Percentiles rank a stretch among this genome's conserved stretches.
phyloP scores from a whole-genome alignment of 2,888 invertebrate species.

The Taenaris catops region DNA sequence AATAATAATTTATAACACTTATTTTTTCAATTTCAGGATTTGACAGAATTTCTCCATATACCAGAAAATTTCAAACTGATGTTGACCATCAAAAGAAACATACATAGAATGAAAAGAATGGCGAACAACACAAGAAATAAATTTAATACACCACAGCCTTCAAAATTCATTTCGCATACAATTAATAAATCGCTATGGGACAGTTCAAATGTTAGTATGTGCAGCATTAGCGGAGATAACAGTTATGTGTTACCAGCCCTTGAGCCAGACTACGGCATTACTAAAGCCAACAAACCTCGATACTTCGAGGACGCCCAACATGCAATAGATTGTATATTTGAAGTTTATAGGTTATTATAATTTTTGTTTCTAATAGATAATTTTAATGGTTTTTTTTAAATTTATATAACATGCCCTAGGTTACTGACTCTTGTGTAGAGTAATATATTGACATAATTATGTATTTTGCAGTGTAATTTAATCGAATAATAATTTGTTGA shows the following conservation, averaged over 20 bases:
- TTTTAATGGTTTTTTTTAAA: no score
- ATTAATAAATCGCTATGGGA: conserved; percentile 38
- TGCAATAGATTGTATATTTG: conserved; percentile 61
- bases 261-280: conserved; percentile 66
- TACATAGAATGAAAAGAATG: conserved; percentile 56
- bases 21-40: no score
- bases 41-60: conserved; percentile 47
- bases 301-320: conserved; percentile 65
- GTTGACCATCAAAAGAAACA: conserved; percentile 49
- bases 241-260: conserved; percentile 41
- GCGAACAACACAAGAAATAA: conserved; percentile 42
- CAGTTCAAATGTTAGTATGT: conserved; percentile 30
- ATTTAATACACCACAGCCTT: conserved; percentile 39
- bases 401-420: no score
- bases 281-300: conserved; percentile 48
- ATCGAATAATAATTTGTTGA: no score
- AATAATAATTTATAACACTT: no score
- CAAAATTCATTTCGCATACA: conserved; percentile 38
- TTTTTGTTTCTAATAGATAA: neutral
- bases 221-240: conserved; percentile 21
- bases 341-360: conserved; percentile 50
- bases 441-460: no score
- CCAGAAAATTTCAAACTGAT: conserved; percentile 62
- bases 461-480: no score
- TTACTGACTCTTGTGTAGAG: no score